Conservation (phyloP, 2,888 invertebrate species). For the Xanthia togata region DNA sequence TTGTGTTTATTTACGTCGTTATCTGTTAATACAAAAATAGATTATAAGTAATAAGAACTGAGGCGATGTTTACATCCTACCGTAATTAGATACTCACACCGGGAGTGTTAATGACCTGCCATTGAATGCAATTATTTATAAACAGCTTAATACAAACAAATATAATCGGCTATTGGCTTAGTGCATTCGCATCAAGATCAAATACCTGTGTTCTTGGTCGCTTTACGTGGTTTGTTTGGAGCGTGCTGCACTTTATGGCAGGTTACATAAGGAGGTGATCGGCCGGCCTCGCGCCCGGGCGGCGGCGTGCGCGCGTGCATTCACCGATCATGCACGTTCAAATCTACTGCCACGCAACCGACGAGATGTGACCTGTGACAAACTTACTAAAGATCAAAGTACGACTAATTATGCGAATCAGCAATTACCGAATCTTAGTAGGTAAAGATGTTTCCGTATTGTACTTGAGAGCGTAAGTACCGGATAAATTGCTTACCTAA, state of each 20-base stretch:
- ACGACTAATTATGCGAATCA: constrained; percentile 51
- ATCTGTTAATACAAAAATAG: constrained; percentile 3
- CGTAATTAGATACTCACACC: constrained; percentile 47
- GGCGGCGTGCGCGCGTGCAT: constrained; percentile 79
- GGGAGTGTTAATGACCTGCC: constrained; percentile 50
- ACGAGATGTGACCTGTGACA: constrained; percentile 65
- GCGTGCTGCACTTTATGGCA: constrained; percentile 74
- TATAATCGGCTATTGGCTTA: constrained; percentile 65
- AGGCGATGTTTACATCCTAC: constrained; percentile 39
- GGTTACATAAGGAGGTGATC: constrained; percentile 87
- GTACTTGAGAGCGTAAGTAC: constrained; percentile 19
- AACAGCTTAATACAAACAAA: constrained; percentile 61
- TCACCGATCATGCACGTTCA: constrained; percentile 80
- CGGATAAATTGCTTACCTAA: constrained; percentile 48
- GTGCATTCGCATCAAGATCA: constrained; percentile 78
- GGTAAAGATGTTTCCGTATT: constrained; percentile 46
- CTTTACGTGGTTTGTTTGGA: constrained; percentile 77
- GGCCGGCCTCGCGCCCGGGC: constrained; percentile 87
- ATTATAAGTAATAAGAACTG: constrained; percentile 11
- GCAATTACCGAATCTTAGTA: constrained; percentile 42
- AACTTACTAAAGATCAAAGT: constrained; percentile 62
- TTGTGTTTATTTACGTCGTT: constrained; percentile 32
- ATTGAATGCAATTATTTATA: constrained; percentile 61
- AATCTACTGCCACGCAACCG: constrained; percentile 70
- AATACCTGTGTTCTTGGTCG: constrained; percentile 72